Percentiles rank a stretch among this genome's conserved stretches.
Evolutionary conservation across 2,113 vertebrate genomes (phyloP).

Genomic region (Aythya baeri): DNA sequence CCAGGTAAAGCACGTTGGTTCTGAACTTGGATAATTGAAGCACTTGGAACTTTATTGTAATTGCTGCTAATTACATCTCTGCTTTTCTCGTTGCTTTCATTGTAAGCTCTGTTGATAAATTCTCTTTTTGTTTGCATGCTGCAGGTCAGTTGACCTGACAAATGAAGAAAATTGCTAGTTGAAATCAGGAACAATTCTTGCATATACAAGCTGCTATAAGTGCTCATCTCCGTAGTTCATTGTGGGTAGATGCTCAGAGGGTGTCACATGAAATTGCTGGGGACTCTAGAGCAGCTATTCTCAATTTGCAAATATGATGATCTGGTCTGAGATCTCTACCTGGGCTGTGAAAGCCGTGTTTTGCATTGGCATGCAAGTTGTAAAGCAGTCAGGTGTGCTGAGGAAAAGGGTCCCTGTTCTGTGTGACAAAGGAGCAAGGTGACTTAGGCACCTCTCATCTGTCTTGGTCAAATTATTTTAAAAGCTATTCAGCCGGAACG

Average conservation of each 20-base stretch:
- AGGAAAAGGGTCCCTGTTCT: background rate
- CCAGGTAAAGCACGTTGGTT: slow-evolving; percentile 41
- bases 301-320: background rate
- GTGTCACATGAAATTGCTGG: background rate
- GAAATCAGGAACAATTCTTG: background rate
- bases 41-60: slow-evolving; percentile 10
- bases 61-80: slow-evolving; percentile 12
- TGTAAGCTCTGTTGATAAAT: slow-evolving; percentile 5
- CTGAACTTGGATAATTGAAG: slow-evolving; percentile 36
- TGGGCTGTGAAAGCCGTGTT: background rate
- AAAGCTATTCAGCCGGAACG: background rate
- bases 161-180: background rate
- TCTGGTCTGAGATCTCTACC: background rate
- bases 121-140: background rate
- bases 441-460: background rate
- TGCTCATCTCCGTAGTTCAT: background rate
- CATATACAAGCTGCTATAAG: background rate
- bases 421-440: background rate
- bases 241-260: background rate
- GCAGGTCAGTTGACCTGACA: background rate
- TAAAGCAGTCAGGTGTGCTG: background rate
- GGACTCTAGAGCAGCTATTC: background rate
- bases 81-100: slow-evolving; percentile 17
- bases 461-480: background rate
- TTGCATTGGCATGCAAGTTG: background rate